Percentiles rank a stretch among this genome's conserved stretches.
These are phyloP conservation scores for Diphyllodes magnificus DNA, from an alignment of 2,113 vertebrate genomes.

Conservation along the genomic window DNA sequence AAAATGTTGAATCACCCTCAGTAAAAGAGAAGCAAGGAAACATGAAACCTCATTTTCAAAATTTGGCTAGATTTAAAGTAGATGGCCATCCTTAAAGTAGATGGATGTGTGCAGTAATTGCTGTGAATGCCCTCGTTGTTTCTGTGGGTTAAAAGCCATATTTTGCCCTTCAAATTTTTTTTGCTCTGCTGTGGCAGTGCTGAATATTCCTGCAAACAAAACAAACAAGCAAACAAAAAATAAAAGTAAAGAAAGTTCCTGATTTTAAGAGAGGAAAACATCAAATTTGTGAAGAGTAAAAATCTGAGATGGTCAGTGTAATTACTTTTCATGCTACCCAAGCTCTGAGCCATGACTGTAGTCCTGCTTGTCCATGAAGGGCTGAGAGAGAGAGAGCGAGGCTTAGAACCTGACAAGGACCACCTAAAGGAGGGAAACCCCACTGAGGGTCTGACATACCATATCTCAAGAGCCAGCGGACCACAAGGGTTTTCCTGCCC, in stretches of 20 bases:
- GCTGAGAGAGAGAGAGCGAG: fast-evolving
- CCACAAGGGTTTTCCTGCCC: not conserved
- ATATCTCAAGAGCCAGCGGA: not conserved
- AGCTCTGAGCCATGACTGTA: not conserved
- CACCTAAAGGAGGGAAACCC: not conserved
- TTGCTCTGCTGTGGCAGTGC: not conserved
- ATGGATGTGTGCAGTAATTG: not conserved
- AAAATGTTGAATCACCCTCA: not conserved
- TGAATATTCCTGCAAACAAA: not conserved
- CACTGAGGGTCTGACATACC: not conserved
- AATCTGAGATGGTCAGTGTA: not conserved
- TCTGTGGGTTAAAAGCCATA: not conserved
- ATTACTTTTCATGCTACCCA: not conserved
- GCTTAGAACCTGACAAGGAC: not conserved
- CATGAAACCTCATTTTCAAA: not conserved
- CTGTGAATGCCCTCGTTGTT: not conserved
- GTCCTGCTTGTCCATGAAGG: not conserved
- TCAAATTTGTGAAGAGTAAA: not conserved
- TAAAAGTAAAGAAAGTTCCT: not conserved
- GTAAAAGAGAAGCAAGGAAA: not conserved
- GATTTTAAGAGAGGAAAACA: not conserved
- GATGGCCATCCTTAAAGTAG: not conserved
- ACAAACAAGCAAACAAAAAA: not conserved
- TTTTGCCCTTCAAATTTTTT: not conserved
- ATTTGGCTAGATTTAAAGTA: not conserved